A percentile compares a stretch with the other conserved stretches of the same genome.
Conservation (phyloP, 2,797 vertebrate species). For the Discoglossus pictus region DNA sequence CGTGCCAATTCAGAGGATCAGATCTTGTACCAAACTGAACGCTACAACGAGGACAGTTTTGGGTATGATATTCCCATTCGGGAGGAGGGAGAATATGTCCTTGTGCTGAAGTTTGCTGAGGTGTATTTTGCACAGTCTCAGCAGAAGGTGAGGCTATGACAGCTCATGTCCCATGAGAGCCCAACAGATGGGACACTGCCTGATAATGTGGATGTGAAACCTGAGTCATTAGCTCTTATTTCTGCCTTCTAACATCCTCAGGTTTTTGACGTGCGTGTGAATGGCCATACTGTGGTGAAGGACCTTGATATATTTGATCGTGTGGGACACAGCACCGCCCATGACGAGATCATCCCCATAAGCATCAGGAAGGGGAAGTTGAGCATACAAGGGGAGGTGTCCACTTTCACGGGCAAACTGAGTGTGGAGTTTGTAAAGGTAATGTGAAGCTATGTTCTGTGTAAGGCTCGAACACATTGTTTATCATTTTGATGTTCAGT, state of each 20-base stretch:
- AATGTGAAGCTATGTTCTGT: constrained; percentile 38
- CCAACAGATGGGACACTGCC: constrained; percentile 19
- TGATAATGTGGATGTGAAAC: constrained; percentile 10
- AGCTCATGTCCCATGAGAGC: constrained; percentile 1
- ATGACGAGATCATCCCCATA: constrained; percentile 92
- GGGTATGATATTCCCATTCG: constrained; percentile 94
- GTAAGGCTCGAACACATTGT: not conserved
- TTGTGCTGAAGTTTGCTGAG: constrained; percentile 96
- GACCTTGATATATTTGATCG: constrained; percentile 97
- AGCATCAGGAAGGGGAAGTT: constrained; percentile 92
- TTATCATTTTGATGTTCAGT: not conserved
- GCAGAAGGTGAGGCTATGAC: constrained; percentile 83
- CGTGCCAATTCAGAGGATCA: constrained; percentile 93
- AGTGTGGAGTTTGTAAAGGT: constrained; percentile 97
- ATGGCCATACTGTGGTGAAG: constrained; percentile 93
- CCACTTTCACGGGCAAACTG: constrained; percentile 95
- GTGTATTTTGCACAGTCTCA: constrained; percentile 98
- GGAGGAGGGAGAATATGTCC: constrained; percentile 94
- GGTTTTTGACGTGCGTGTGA: constrained; percentile 97
- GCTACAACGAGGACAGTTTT: constrained; percentile 97
- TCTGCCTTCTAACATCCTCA: constrained; percentile 54
- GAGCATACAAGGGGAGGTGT: constrained; percentile 92
- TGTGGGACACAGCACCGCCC: constrained; percentile 96
- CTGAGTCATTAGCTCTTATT: constrained; percentile 11
- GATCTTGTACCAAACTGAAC: constrained; percentile 95